Base-by-base conservation (phyloP, 2,888 invertebrate species). In the Trimorus sp. region DNA sequence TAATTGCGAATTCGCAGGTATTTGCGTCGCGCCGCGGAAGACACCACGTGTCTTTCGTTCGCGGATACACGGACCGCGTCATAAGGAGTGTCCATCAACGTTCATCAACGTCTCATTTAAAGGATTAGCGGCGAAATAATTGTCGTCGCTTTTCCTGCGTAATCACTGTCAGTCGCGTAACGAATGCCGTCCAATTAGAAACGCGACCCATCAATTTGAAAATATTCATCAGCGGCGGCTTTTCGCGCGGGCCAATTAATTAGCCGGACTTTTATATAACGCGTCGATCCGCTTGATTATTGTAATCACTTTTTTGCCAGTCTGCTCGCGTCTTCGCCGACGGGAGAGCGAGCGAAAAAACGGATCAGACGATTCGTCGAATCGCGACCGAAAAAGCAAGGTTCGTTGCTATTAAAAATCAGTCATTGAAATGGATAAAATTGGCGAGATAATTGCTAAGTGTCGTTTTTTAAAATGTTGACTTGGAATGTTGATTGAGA, bases 101-200 rank as follows among this genome's bases (percentile, higher is more conserved):
- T 80, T 76, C 65, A 80, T 80, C 66, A 76, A 58, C 51, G 56
- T 81, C 76, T 81, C 71, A 81, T 81, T 81, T 81, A 68, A 53
- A 62, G 58, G 76, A 76, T 76, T 73, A 73, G 81, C 58, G 26
- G 63, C 49, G 60, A 37, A 63, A 79, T 74, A 74, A 79, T 79
- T 80, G 75, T 70, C 75, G 59, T 36, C 54, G 66, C 45, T 63
- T 65, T 62, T 59, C 15, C 16, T 51, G 65, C 60, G 69, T 60
- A 79, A 80, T 80, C 80, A 75, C 26, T 71, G 80, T 80, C 81
- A 76, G 66, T 81, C 70, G 69, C 45, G 45, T 54, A 54, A 65
- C 62, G 9, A 79, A 75, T 79, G 53, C 69, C 53, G 59, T 69
- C 54, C 79, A 79, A 75, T 79, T 79, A 79, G 75, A 79, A 75